Evolutionary conservation across 2,888 invertebrate species (phyloP).

Genomic region (Orchesella flavescens): DNA sequence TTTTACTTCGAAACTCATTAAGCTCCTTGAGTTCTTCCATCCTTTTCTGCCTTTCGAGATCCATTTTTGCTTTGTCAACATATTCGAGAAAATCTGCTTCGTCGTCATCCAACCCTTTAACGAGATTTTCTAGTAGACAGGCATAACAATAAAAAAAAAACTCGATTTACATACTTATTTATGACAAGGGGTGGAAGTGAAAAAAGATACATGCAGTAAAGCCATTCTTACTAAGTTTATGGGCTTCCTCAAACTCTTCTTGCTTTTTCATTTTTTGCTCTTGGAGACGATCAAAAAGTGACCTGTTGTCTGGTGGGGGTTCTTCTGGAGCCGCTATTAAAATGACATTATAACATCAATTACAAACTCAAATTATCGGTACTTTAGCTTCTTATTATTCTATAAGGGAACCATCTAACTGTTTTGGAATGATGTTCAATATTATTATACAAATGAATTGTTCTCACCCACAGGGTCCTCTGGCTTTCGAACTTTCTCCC

Average conservation of each 20-base stretch:
- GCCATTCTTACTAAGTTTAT: constrained; percentile 86
- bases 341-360: constrained; percentile 1
- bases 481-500: constrained; percentile 94
- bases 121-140: constrained; percentile 77
- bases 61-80: constrained; percentile 89
- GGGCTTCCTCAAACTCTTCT: constrained; percentile 94
- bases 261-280: constrained; percentile 94
- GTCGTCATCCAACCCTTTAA: constrained; percentile 93
- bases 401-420: too few species aligned
- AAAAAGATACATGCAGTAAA: too few species aligned
- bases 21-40: constrained; percentile 89
- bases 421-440: too few species aligned
- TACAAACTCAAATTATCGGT: too few species aligned
- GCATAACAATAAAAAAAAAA: constrained; percentile 36
- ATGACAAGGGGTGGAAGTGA: too few species aligned
- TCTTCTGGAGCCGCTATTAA: constrained; percentile 90
- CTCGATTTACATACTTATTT: too few species aligned
- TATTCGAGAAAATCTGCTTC: constrained; percentile 95
- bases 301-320: constrained; percentile 82
- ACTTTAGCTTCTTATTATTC: too few species aligned
- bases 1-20: constrained; percentile 85
- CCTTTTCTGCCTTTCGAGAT: constrained; percentile 87
- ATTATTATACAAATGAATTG: too few species aligned
- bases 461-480: constrained; percentile 91
- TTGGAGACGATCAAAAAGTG: constrained; percentile 92